Evolutionary conservation across 2,888 invertebrate species (phyloP).

Genomic region (Rhorus exstirpatorius): DNA sequence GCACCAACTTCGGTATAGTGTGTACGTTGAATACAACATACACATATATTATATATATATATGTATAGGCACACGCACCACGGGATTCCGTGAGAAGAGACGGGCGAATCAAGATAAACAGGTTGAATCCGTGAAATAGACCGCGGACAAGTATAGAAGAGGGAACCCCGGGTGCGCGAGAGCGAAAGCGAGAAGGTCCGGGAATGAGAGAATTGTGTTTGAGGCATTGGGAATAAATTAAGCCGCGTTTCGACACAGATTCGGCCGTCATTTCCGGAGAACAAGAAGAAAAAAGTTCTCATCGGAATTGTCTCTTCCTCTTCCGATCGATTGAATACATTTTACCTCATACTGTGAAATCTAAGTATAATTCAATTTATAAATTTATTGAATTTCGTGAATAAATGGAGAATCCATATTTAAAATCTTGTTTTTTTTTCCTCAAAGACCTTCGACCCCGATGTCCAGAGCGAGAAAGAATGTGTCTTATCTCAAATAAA

Average conservation of each 20-base stretch:
- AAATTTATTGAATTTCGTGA: too few species aligned
- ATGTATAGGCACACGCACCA: slow-evolving; percentile 33
- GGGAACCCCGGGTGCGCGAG: slow-evolving; percentile 9
- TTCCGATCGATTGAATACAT: slow-evolving; percentile 1
- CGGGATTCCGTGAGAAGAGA: slow-evolving; percentile 52
- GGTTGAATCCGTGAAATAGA: slow-evolving; percentile 65
- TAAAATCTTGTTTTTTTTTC: not conserved
- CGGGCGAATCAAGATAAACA: slow-evolving; percentile 69
- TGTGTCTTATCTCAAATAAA: slow-evolving; percentile 21
- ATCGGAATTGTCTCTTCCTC: not conserved
- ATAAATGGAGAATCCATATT: too few species aligned
- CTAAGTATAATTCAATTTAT: too few species aligned
- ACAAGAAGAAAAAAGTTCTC: not conserved
- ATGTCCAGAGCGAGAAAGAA: slow-evolving; percentile 19
- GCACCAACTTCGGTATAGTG: slow-evolving; percentile 56
- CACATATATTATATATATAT: not conserved
- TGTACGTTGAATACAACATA: slow-evolving; percentile 38
- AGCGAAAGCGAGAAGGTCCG: slow-evolving; percentile 36
- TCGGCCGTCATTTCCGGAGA: slow-evolving; percentile 26
- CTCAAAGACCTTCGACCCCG: not conserved
- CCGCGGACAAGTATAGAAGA: slow-evolving; percentile 49
- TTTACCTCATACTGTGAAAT: too few species aligned
- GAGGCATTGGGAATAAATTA: slow-evolving; percentile 64
- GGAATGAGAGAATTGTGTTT: slow-evolving; percentile 54
- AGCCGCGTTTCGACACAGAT: slow-evolving; percentile 31